phyloP scores from a whole-genome alignment of 2,113 vertebrate species.

The Lasiurus cinereus region DNA sequence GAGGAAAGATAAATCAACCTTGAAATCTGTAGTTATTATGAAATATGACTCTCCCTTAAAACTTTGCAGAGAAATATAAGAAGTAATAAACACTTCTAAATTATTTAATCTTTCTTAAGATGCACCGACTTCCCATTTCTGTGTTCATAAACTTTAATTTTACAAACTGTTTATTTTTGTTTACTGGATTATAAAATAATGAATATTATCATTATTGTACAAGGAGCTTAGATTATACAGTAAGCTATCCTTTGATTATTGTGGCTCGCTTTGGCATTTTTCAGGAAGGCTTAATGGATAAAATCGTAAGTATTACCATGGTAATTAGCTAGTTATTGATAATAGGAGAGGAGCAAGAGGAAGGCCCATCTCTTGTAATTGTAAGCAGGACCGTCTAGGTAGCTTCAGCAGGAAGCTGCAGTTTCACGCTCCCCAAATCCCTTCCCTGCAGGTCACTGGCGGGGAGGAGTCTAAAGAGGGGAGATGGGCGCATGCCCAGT shows the following conservation, averaged over 20 bases:
- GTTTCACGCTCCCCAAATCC: not conserved
- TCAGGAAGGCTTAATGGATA: not conserved
- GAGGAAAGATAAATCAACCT: conserved; percentile 47
- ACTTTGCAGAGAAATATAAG: conserved; percentile 41
- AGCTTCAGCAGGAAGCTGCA: not conserved
- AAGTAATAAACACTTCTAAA: conserved; percentile 59
- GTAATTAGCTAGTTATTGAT: not conserved
- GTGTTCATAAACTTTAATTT: conserved; percentile 55
- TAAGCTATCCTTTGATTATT: not conserved
- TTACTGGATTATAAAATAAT: conserved; percentile 29
- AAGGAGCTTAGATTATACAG: not conserved
- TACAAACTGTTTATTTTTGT: conserved; percentile 66
- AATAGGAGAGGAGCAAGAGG: not conserved
- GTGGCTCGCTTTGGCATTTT: not conserved
- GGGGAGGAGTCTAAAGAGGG: too few species aligned
- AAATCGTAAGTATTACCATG: not conserved
- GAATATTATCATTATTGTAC: not conserved
- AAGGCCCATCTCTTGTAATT: too few species aligned
- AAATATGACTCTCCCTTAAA: conserved; percentile 54
- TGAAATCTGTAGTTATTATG: conserved; percentile 49
- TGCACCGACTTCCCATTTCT: conserved; percentile 40
- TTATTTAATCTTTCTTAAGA: conserved; percentile 63
- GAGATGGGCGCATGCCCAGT: not conserved
- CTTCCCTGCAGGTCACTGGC: not conserved
- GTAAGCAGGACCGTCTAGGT: not conserved